Percentiles rank a stretch among this genome's conserved stretches.
Evolutionary conservation across 2,113 vertebrate genomes (phyloP).

Genomic region (Myotis davidii): DNA sequence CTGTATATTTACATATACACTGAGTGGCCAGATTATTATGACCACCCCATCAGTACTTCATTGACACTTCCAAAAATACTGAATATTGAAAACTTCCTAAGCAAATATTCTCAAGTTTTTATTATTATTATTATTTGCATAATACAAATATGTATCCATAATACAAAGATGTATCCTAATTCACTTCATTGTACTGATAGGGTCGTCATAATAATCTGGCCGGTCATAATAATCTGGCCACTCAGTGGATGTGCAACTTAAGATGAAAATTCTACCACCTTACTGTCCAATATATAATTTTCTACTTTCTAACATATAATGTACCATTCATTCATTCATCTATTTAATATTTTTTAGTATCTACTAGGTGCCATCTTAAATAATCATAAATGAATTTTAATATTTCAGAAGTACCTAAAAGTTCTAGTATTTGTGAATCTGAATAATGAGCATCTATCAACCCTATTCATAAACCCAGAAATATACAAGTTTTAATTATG

Average conservation of each 20-base stretch:
- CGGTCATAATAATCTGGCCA: no score
- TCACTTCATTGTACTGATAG: no score
- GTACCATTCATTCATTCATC: not conserved
- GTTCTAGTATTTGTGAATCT: conserved; percentile 25
- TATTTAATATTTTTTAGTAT: not conserved
- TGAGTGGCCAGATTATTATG: no score
- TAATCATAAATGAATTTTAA: conserved; percentile 25
- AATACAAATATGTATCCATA: no score
- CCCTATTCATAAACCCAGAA: not conserved
- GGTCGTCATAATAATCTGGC: no score
- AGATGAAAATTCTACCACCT: not conserved
- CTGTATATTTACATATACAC: not conserved
- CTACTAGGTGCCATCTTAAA: conserved; percentile 16
- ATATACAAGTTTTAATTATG: conserved; percentile 31
- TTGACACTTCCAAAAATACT: no score
- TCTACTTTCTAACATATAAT: not conserved
- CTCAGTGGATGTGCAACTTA: no score
- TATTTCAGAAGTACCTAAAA: conserved; percentile 31
- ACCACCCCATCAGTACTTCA: no score
- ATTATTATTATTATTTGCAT: no score
- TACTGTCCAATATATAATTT: not conserved
- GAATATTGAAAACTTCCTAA: no score
- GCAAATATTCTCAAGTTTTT: no score
- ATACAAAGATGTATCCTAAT: no score
- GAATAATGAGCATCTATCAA: not conserved